Evolutionary conservation across 2,113 vertebrate genomes (phyloP).

Genomic region (Cyphomyrus plagiostoma): DNA sequence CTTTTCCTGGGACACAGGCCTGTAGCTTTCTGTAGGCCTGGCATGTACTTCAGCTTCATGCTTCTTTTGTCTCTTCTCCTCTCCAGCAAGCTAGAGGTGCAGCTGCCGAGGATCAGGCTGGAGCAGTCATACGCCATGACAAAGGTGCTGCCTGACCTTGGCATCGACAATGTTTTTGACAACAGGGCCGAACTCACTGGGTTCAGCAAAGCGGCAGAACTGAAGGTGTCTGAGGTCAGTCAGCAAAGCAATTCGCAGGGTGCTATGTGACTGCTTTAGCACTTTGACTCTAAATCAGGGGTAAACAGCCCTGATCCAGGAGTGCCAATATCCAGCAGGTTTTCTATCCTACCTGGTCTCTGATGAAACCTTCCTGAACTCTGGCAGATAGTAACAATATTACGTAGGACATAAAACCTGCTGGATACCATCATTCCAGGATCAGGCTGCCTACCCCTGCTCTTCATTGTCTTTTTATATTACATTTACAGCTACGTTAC

Average conservation of each 20-base stretch:
- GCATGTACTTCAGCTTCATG: neutral
- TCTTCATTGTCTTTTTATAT: neutral
- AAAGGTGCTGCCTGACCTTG: conserved; percentile 59
- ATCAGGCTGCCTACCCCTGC: neutral
- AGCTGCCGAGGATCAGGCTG: conserved; percentile 76
- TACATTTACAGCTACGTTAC: neutral
- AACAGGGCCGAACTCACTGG: conserved; percentile 59
- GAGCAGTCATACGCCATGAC: conserved; percentile 69
- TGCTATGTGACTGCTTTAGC: neutral
- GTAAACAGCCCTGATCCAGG: neutral
- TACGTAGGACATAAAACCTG: neutral
- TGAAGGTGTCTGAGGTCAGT: conserved; percentile 68
- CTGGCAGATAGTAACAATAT: neutral
- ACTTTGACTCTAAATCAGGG: neutral
- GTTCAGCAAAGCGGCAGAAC: conserved; percentile 51
- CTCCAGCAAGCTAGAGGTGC: conserved; percentile 74
- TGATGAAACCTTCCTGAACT: neutral
- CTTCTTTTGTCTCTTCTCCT: conserved; percentile 20
- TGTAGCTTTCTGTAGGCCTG: neutral
- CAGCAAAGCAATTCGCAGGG: neutral
- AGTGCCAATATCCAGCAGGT: neutral
- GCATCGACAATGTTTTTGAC: conserved; percentile 65
- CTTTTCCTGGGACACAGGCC: too few relatives aligned
- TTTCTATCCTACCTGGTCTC: neutral
- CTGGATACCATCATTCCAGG: neutral